A percentile compares a stretch with the other conserved stretches of the same genome.
phyloP scores from a whole-genome alignment of 2,888 invertebrate genomes.

The Ornithoptera alexandrae region DNA sequence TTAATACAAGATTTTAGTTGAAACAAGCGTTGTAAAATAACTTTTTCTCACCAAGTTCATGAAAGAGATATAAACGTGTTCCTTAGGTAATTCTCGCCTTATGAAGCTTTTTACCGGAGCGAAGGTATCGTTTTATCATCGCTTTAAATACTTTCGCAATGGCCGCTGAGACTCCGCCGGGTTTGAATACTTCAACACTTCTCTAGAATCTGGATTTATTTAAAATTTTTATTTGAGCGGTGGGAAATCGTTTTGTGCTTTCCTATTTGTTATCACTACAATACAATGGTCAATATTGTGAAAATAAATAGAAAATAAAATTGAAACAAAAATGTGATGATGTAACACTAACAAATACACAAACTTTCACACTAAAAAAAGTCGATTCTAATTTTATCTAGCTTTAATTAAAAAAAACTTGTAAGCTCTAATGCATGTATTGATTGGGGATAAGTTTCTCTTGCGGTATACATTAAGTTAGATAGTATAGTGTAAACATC shows the following conservation, averaged over 20 bases:
- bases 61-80: constrained; percentile 34
- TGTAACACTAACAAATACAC: too few species aligned
- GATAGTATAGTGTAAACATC: too few species aligned
- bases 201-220: constrained; percentile 12
- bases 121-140: constrained; percentile 75
- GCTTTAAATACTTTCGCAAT: constrained; percentile 70
- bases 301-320: too few species aligned
- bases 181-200: constrained; percentile 64
- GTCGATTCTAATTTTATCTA: too few species aligned
- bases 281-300: not conserved
- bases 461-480: too few species aligned
- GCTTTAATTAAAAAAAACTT: too few species aligned
- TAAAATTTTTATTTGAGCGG: not conserved
- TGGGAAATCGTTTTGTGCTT: not conserved
- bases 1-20: not conserved
- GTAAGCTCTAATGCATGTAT: too few species aligned
- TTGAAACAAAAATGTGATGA: too few species aligned
- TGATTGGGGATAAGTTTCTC: too few species aligned
- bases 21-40: constrained; percentile 36
- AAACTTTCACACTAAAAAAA: too few species aligned
- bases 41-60: constrained; percentile 31
- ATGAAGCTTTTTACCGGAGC: constrained; percentile 56
- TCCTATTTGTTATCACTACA: not conserved
- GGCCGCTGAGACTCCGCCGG: constrained; percentile 67
- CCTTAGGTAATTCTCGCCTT: constrained; percentile 34